phyloP scores from a whole-genome alignment of 2,113 vertebrate genomes.

The Psittacula cyanocephala region DNA sequence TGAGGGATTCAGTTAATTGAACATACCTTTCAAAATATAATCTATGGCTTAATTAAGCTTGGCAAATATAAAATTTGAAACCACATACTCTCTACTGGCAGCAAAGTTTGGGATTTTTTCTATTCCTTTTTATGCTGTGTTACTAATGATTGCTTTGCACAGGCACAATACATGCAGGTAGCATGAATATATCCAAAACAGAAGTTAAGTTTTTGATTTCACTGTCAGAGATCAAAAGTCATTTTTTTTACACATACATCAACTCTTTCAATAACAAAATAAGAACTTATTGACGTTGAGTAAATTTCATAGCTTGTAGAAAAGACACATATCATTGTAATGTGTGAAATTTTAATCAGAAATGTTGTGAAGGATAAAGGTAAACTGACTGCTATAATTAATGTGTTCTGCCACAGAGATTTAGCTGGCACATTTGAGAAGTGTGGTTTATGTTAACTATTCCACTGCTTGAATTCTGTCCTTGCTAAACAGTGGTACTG shows the following conservation, averaged over 20 bases:
- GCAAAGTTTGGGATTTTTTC: conserved; percentile 86
- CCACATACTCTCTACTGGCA: conserved; percentile 82
- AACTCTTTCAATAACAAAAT: conserved; percentile 85
- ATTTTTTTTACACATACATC: conserved; percentile 66
- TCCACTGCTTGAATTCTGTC: conserved; percentile 65
- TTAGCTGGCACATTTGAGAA: conserved; percentile 88
- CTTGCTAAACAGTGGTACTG: conserved; percentile 35
- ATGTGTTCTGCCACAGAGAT: conserved; percentile 95
- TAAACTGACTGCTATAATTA: conserved; percentile 94
- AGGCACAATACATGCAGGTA: conserved; percentile 81
- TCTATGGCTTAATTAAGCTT: conserved; percentile 99
- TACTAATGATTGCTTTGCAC: conserved; percentile 85
- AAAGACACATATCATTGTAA: conserved; percentile 93
- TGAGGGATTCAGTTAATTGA: conserved; percentile 96
- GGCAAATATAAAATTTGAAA: conserved; percentile 96
- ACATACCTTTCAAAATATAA: conserved; percentile 96
- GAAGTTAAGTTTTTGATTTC: conserved; percentile 86
- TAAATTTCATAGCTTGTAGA: conserved; percentile 92
- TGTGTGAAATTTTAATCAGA: conserved; percentile 99
- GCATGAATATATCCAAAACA: conserved; percentile 81
- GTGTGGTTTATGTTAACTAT: conserved; percentile 86
- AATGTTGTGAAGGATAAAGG: conserved; percentile 95
- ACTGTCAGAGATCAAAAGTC: conserved; percentile 79
- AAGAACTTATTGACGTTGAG: conserved; percentile 81
- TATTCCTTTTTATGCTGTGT: conserved; percentile 77